A percentile compares a stretch with the other conserved stretches of the same genome.
These are phyloP conservation scores for Melanotaenia nigrans DNA, from an alignment of 2,797 vertebrate species.

Conservation along the genomic window DNA sequence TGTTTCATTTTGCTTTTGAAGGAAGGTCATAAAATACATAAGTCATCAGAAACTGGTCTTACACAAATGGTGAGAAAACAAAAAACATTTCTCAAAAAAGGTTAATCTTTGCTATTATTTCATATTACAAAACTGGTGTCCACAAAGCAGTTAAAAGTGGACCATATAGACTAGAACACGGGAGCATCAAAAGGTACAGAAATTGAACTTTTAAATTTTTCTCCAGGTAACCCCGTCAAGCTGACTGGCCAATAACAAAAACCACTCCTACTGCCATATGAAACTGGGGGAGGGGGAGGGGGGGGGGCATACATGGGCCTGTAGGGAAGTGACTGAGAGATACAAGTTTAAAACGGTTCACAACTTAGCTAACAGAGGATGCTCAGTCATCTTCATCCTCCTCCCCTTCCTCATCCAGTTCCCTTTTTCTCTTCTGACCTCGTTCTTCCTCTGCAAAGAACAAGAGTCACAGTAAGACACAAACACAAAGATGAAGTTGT, in stretches of 20 bases:
- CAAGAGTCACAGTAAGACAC: slow-evolving; percentile 16
- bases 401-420: slow-evolving; percentile 95
- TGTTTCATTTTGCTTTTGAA: slow-evolving; percentile 51
- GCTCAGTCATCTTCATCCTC: slow-evolving; percentile 88
- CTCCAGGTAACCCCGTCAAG: slow-evolving; percentile 64
- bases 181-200: slow-evolving; percentile 71
- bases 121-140: slow-evolving; percentile 80
- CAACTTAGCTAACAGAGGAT: slow-evolving; percentile 81
- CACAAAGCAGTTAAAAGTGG: slow-evolving; percentile 78
- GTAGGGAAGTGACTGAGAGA: slow-evolving; percentile 77
- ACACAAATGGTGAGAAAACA: slow-evolving; percentile 75
- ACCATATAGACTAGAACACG: slow-evolving; percentile 73
- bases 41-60: slow-evolving; percentile 76
- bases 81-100: slow-evolving; percentile 71
- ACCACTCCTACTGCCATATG: slow-evolving; percentile 73
- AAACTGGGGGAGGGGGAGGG: slow-evolving; percentile 53
- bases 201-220: slow-evolving; percentile 66
- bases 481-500: background rate
- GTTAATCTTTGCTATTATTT: slow-evolving; percentile 76
- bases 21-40: slow-evolving; percentile 78
- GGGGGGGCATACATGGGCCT: slow-evolving; percentile 46
- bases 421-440: slow-evolving; percentile 98
- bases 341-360: slow-evolving; percentile 94
- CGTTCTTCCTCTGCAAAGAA: slow-evolving; percentile 84
- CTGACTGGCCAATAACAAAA: slow-evolving; percentile 77